A percentile compares a stretch with the other conserved stretches of the same genome.
These are phyloP conservation scores for Sisor rabdophorus DNA, from an alignment of 2,113 vertebrate species.

Conservation along the genomic window DNA sequence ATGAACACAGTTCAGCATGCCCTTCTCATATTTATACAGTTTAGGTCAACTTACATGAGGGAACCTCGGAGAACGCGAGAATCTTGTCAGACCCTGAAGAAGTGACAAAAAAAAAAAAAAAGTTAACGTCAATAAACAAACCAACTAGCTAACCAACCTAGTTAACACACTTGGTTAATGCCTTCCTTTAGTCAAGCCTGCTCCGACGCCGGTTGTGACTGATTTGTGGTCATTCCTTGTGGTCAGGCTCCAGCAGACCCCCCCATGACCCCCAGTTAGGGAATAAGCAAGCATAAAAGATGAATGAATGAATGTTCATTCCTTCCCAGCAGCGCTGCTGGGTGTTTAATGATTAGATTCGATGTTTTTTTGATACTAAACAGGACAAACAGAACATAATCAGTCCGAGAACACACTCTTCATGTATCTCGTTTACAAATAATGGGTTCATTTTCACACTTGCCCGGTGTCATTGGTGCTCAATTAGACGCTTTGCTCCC, in stretches of 20 bases:
- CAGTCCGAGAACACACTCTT: conserved; percentile 8
- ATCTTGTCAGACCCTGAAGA: conserved; percentile 75
- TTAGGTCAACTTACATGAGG: conserved; percentile 65
- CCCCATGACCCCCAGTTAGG: no score
- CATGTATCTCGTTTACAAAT: neutral
- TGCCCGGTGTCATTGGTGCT: neutral
- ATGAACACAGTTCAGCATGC: no score
- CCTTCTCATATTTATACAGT: neutral
- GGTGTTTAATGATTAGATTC: neutral
- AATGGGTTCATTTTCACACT: neutral
- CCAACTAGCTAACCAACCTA: neutral
- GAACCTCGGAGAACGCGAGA: conserved; percentile 77
- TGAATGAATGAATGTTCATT: no score
- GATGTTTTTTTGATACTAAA: neutral
- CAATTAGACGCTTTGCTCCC: neutral
- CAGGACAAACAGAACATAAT: conserved; percentile 3
- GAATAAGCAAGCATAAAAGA: no score
- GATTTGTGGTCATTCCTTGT: no score
- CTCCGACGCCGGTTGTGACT: no score
- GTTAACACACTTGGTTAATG: neutral
- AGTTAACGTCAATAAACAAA: neutral
- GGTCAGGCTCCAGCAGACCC: no score
- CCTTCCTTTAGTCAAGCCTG: neutral
- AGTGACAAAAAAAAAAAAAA: no score
- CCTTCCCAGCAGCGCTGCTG: neutral